Conservation (phyloP, 2,888 invertebrate genomes). For the Acholoe squamosa region DNA sequence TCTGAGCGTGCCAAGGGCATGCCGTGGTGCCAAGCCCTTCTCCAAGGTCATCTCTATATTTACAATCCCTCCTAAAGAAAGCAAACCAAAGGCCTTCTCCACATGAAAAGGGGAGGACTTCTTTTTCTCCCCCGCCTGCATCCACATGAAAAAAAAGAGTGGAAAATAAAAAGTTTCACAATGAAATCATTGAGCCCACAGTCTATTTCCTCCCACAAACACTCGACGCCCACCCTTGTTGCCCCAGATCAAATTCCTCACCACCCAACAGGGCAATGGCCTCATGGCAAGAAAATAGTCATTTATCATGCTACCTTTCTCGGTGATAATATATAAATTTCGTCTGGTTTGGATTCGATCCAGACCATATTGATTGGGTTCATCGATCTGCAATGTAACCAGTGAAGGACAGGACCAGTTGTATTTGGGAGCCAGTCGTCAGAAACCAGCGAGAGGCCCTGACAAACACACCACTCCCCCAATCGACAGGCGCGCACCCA, state of each 20-base stretch:
- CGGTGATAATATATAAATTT: constrained; percentile 14
- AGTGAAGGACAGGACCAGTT: not conserved
- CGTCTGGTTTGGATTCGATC: constrained; percentile 51
- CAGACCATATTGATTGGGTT: constrained; percentile 42
- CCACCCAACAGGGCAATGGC: not conserved
- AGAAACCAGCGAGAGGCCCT: not conserved
- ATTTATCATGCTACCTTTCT: constrained; percentile 33
- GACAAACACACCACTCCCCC: not conserved
- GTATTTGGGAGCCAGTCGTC: constrained; percentile 38
- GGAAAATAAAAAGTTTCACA: not conserved
- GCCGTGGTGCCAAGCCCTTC: not conserved
- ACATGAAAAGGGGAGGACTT: not conserved
- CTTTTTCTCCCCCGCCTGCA: not conserved
- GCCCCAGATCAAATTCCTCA: constrained; percentile 17
- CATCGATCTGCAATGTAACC: constrained; percentile 38
- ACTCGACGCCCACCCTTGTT: not conserved
- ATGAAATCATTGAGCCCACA: not conserved
- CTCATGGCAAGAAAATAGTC: not conserved
- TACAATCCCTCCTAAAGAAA: not conserved
- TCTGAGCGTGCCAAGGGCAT: not conserved
- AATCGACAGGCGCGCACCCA: not conserved
- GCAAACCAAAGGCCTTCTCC: not conserved
- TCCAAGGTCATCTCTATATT: constrained; percentile 21
- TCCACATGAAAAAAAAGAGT: not conserved
- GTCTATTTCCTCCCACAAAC: constrained; percentile 44